These are phyloP conservation scores for Sphinx pinastri DNA, from an alignment of 2,888 invertebrate species.

Conservation along the genomic window DNA sequence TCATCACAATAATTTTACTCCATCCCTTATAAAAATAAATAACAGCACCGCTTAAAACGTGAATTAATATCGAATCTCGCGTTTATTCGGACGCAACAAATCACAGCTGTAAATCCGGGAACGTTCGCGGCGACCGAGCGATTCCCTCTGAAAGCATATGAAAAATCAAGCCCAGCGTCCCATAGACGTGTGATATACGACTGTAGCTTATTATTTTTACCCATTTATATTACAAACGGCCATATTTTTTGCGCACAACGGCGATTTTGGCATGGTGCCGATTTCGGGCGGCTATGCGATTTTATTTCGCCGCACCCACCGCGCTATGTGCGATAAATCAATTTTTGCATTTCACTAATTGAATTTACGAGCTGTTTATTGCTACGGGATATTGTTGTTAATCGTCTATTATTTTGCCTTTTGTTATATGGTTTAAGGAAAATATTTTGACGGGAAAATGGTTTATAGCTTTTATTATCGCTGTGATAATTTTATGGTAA, in stretches of 20 bases:
- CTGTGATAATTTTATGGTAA: background rate
- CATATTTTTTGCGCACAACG: constrained; percentile 54
- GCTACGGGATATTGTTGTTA: constrained; percentile 73
- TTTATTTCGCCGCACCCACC: constrained; percentile 66
- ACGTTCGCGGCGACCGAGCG: background rate
- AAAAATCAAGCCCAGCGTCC: constrained; percentile 73
- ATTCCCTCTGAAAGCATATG: constrained; percentile 61
- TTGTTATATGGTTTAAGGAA: constrained; percentile 35
- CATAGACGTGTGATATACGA: constrained; percentile 62
- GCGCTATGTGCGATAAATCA: constrained; percentile 68
- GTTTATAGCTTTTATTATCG: background rate
- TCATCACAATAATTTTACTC: background rate
- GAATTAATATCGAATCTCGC: background rate
- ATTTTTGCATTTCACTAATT: constrained; percentile 80
- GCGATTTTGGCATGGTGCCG: constrained; percentile 73
- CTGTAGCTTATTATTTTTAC: constrained; percentile 74
- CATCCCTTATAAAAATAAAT: background rate
- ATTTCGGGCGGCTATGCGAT: constrained; percentile 59
- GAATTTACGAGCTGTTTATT: constrained; percentile 80
- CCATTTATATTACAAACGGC: constrained; percentile 77
- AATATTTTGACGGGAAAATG: background rate
- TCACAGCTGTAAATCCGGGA: background rate
- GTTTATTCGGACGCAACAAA: constrained; percentile 5
- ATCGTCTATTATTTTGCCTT: constrained; percentile 65
- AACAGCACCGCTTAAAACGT: background rate